Evolutionary conservation across 2,113 vertebrate species (phyloP), one percentile per base, ranked within the genome.

Genomic region (Takifugu flavidus): DNA sequence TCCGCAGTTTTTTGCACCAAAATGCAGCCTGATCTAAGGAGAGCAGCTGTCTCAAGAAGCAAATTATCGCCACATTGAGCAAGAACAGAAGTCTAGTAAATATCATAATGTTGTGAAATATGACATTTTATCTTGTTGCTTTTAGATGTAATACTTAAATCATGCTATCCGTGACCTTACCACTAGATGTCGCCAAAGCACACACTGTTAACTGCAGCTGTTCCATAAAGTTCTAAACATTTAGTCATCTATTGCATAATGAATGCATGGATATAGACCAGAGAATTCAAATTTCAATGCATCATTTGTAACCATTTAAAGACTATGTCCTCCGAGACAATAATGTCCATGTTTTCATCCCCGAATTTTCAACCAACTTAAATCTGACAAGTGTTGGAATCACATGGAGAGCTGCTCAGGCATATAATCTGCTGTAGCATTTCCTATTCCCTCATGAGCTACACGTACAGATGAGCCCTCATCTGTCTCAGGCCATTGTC

Each of bases 401-500:
- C 47, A 31, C 8, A 44, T 5, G 1, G 50, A 46, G 49, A 70
- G 57, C 31, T 56, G 51, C 6, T 56, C 27, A 11, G 0, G 4
- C 43, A 12, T 25, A 11, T 11, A 72, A 54, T 55, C 62, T 39
- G 14, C 5, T 25, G 27, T 42, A 42, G 5, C 42, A 26, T 65
- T 59, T 52, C 49, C n/a, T 70, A 13, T 59, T 70, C 63, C 62
- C 58, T 15, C 10, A 20, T 62, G 68, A 53, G 57, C 13, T 44
- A 61, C 66, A 72, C 61, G 67, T 47, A 53, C 73, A 79, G 67
- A 67, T 83, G 76, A 47, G 59, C 3, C 29, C 56, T 26, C 42
- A 0, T 42, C 49, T 49, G 27, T 54, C 52, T 67, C 44, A 15
- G 25, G 29, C 29, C 44, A 3, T 70, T 57, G 20, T 42, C 29